Evolutionary conservation across 2,113 vertebrate species (phyloP).

Genomic region (Fulica atra): DNA sequence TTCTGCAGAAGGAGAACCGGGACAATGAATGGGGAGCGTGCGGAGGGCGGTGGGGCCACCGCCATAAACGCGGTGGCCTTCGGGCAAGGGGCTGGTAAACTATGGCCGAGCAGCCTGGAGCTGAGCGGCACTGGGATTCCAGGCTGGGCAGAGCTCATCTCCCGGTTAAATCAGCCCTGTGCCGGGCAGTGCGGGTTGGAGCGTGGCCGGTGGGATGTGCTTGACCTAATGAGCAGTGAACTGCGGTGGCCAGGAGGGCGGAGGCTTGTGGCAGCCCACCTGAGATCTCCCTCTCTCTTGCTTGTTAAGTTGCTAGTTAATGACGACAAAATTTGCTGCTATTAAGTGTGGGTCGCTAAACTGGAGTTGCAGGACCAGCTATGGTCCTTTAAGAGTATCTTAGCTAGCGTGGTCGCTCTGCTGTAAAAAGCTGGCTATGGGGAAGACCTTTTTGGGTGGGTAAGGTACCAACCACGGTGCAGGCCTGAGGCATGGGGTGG

Average conservation of each 20-base stretch:
- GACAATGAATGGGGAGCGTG: background rate
- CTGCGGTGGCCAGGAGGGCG: background rate
- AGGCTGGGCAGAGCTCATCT: background rate
- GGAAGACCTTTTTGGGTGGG: background rate
- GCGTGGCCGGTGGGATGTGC: too few relatives aligned
- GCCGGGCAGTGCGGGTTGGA: background rate
- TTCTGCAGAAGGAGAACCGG: conserved; percentile 29
- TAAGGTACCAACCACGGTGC: background rate
- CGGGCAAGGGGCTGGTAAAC: background rate
- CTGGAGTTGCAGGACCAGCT: background rate
- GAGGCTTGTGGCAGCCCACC: background rate
- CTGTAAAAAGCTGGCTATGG: background rate
- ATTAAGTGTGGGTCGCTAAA: background rate
- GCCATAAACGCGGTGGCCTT: background rate
- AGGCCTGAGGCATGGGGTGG: background rate
- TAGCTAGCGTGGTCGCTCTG: accelerated
- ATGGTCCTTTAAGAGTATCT: background rate
- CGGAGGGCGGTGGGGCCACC: background rate
- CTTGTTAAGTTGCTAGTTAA: background rate
- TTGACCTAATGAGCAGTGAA: background rate
- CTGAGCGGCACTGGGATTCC: background rate
- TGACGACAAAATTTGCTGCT: background rate
- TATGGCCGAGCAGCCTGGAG: background rate
- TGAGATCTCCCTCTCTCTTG: background rate
- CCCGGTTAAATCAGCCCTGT: background rate